Base-by-base conservation (phyloP, 2,797 vertebrate species). In the Fundulus diaphanus region DNA sequence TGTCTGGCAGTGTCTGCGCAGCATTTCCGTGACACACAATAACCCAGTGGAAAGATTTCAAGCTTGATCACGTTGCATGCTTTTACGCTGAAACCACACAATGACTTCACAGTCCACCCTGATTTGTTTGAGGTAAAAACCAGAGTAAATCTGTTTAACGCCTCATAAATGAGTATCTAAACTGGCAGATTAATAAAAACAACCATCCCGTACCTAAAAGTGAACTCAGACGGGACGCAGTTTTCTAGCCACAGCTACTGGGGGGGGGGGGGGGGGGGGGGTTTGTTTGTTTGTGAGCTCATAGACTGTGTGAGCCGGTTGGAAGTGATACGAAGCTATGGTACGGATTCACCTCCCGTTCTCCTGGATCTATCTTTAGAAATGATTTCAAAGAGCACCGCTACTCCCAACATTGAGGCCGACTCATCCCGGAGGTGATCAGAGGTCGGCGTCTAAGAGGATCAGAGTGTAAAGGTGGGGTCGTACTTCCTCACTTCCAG, bases 401-500 rank as follows among this genome's bases (percentile, higher is more conserved):
- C 68, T 81, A 63, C 73, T 46, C 72, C 33, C 33, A 37, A 35
- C 59, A 63, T 63, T 42, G 18, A 73, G 70, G 44, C 72, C 8
- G 27, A 70, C 51, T 5, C 31, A 40, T 83, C 78, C 57, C 22
- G n/a, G 71, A 13, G 35, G 81, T 6, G 56, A 84, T 94, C 68
- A 90, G 85, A 90, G 85, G 86, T 87, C 52, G 70, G 57, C 29
- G 27, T 73, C 77, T 66, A 0, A 72, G 51, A 46, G 65, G 63
- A 79, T 95, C 91, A 99, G 68, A 98, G 96, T 72, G 93, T 92
- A 77, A 99, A 99, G 54, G 93, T 90, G 65, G 98, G 97, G 88
- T 99, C 92, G 78, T 98, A 96, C 91, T 97, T 99, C 86, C 93
- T 95, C 87, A 99, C 86, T 90, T 99, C 98, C 92, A 96, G 92